Percentiles rank a stretch among this genome's conserved stretches.
Evolutionary conservation across 2,797 vertebrate genomes (phyloP).

Genomic region (Morelia viridis): DNA sequence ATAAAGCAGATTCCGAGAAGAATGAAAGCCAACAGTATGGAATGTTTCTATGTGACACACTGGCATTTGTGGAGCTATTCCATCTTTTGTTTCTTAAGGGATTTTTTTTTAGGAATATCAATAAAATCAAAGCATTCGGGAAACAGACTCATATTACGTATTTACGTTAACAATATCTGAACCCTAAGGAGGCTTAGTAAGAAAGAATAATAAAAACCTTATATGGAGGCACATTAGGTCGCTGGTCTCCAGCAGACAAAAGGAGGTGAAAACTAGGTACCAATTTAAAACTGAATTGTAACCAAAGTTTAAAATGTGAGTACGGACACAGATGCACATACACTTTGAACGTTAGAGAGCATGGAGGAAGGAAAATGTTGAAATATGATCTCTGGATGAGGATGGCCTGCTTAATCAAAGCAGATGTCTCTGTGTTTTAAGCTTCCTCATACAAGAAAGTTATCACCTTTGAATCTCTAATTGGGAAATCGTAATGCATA

Average conservation of each 20-base stretch:
- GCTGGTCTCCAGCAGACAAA: fast-evolving
- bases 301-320: not conserved
- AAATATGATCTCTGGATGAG: not conserved
- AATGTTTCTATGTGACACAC: not conserved
- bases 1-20: not conserved
- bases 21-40: not conserved
- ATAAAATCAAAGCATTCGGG: not conserved
- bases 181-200: not conserved
- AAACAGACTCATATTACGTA: not conserved
- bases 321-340: not conserved
- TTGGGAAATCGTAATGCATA: constrained; percentile 52
- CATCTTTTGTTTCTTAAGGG: not conserved
- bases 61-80: not conserved
- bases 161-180: not conserved
- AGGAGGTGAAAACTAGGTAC: not conserved
- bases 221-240: not conserved
- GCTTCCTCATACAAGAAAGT: constrained; percentile 37
- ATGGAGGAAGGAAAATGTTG: not conserved
- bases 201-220: not conserved
- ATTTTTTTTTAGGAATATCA: not conserved
- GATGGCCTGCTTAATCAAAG: not conserved
- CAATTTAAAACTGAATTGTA: not conserved
- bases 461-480: constrained; percentile 33
- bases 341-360: fast-evolving
- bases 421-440: constrained; percentile 28